These are phyloP conservation scores for Calephelis perditalis DNA, from an alignment of 2,888 invertebrate genomes.

Conservation along the genomic window DNA sequence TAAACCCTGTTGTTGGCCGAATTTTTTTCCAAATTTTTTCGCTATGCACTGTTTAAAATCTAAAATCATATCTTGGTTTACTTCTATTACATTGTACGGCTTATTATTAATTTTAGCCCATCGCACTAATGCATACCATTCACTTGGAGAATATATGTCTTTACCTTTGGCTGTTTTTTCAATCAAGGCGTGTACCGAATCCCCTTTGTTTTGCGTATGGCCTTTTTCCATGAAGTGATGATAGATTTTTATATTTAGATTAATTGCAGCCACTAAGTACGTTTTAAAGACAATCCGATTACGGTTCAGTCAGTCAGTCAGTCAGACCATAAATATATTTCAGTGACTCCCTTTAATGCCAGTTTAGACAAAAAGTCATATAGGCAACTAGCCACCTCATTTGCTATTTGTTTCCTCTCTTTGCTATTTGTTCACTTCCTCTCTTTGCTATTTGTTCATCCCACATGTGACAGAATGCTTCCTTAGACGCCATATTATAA, in stretches of 20 bases:
- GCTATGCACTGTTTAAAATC: not conserved
- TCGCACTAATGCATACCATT: conserved; percentile 6
- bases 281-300: not conserved
- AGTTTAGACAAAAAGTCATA: not conserved
- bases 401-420: not conserved
- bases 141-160: conserved; percentile 1
- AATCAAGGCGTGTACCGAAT: not conserved
- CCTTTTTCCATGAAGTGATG: conserved; percentile 3
- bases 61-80: not conserved
- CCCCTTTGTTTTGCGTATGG: not conserved
- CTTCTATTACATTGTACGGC: not conserved
- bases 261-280: not conserved
- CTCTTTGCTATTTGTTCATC: not conserved
- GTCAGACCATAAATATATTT: not conserved
- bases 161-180: conserved; percentile 7
- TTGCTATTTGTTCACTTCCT: not conserved
- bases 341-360: not conserved
- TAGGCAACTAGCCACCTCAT: not conserved
- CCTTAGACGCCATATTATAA: not conserved
- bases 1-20: not conserved
- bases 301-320: not conserved
- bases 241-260: not conserved
- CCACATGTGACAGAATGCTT: not conserved
- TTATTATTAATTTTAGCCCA: conserved; percentile 4
- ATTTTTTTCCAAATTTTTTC: conserved; percentile 7